phyloP scores from a whole-genome alignment of 1,140 invertebrate genomes.

The Lasaia peninsularis region DNA sequence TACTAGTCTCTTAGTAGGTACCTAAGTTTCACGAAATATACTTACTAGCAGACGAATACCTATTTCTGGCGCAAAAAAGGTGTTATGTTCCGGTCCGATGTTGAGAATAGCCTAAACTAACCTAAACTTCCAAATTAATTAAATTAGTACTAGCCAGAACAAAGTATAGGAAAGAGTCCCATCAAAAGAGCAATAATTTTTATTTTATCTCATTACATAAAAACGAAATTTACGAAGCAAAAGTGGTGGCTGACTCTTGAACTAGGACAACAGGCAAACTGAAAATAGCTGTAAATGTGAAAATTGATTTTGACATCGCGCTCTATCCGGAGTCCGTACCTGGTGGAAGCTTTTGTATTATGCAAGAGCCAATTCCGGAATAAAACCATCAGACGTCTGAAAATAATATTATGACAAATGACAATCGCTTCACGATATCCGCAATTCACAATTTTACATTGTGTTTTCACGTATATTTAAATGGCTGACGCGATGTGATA shows the following conservation, averaged over 20 bases:
- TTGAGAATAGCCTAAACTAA: too few relatives aligned
- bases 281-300: constrained; percentile 67
- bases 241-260: constrained; percentile 18
- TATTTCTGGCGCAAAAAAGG: too few relatives aligned
- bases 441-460: constrained; percentile 9
- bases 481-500: neutral
- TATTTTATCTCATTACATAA: neutral
- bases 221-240: neutral
- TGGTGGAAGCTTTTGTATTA: constrained; percentile 49
- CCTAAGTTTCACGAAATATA: too few relatives aligned
- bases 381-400: constrained; percentile 39
- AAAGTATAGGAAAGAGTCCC: too few relatives aligned
- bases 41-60: too few relatives aligned
- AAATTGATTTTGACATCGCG: constrained; percentile 68
- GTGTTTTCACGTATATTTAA: constrained; percentile 7
- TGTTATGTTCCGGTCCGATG: too few relatives aligned
- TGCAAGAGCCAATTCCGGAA: constrained; percentile 57
- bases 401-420: constrained; percentile 41
- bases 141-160: too few relatives aligned
- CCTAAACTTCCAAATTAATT: too few relatives aligned
- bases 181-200: too few relatives aligned
- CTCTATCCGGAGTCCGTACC: constrained; percentile 49
- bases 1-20: too few relatives aligned
- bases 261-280: constrained; percentile 38
- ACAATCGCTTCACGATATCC: constrained; percentile 16